phyloP scores from a whole-genome alignment of 2,888 invertebrate genomes.

The Mythimna loreyi region DNA sequence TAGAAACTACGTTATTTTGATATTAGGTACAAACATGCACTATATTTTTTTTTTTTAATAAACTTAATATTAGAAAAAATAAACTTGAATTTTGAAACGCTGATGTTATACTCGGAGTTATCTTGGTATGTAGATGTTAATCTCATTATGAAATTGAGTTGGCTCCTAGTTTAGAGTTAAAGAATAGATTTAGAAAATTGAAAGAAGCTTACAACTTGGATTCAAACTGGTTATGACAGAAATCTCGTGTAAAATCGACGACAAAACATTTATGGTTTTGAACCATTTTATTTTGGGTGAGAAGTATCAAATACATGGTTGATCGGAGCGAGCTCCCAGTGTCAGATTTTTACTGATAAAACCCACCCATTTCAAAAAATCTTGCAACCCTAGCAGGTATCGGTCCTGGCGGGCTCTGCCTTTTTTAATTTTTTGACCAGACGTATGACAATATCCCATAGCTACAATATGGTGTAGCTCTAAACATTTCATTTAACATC shows the following conservation, averaged over 20 bases:
- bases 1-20: too few relatives aligned
- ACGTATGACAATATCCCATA: background rate
- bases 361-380: too few relatives aligned
- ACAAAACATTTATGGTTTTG: slow-evolving; percentile 2
- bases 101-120: slow-evolving; percentile 6
- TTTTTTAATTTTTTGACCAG: background rate
- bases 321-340: too few relatives aligned
- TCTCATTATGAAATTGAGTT: slow-evolving; percentile 15
- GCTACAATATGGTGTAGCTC: background rate
- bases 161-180: slow-evolving; percentile 17
- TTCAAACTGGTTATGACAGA: background rate
- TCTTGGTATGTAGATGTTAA: slow-evolving; percentile 5
- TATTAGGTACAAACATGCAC: too few relatives aligned
- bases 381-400: too few relatives aligned
- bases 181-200: slow-evolving; percentile 24
- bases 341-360: too few relatives aligned
- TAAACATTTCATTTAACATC: slow-evolving; percentile 13
- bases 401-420: too few relatives aligned
- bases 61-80: background rate
- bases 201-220: slow-evolving; percentile 16
- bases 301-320: too few relatives aligned
- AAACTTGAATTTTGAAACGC: background rate
- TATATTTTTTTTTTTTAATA: too few relatives aligned
- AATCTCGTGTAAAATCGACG: background rate
- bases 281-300: background rate